Evolutionary conservation across 2,888 invertebrate genomes (phyloP).

Genomic region (Synanthedon andrenaeformis): DNA sequence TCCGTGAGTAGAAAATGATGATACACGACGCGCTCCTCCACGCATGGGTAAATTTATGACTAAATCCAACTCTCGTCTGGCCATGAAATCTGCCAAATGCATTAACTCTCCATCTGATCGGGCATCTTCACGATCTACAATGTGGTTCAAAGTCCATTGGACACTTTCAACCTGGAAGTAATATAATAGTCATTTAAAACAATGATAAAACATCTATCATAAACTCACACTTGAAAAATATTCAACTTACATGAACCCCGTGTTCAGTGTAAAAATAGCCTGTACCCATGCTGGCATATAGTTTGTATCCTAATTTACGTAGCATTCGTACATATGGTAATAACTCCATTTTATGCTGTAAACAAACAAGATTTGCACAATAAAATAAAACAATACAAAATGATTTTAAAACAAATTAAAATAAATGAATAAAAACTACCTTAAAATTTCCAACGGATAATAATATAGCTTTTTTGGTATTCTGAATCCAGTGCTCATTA

Average conservation of each 20-base stretch:
- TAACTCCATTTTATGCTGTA: slow-evolving; percentile 92
- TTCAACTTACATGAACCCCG: slow-evolving; percentile 82
- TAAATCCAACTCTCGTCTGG: slow-evolving; percentile 94
- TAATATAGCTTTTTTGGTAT: slow-evolving; percentile 95
- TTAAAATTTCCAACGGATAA: slow-evolving; percentile 97
- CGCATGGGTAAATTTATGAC: slow-evolving; percentile 98
- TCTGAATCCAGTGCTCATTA: slow-evolving; percentile 97
- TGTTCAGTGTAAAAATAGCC: slow-evolving; percentile 97
- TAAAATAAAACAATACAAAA: slow-evolving; percentile 15
- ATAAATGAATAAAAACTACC: slow-evolving; percentile 61
- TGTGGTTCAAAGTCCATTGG: slow-evolving; percentile 97
- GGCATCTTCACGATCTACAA: slow-evolving; percentile 81
- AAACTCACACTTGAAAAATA: no score
- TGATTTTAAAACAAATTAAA: not conserved
- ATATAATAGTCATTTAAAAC: not conserved
- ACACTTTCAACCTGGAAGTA: slow-evolving; percentile 87
- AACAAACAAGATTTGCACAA: not conserved
- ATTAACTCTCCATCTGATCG: slow-evolving; percentile 82
- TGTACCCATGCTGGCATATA: slow-evolving; percentile 99
- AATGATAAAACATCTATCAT: no score
- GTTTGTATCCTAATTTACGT: slow-evolving; percentile 91
- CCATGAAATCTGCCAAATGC: slow-evolving; percentile 92
- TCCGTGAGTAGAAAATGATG: slow-evolving; percentile 94
- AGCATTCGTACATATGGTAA: slow-evolving; percentile 84
- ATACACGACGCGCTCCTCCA: slow-evolving; percentile 92